Evolutionary conservation across 1,140 invertebrate genomes (phyloP).

Genomic region (Nymphalis io): DNA sequence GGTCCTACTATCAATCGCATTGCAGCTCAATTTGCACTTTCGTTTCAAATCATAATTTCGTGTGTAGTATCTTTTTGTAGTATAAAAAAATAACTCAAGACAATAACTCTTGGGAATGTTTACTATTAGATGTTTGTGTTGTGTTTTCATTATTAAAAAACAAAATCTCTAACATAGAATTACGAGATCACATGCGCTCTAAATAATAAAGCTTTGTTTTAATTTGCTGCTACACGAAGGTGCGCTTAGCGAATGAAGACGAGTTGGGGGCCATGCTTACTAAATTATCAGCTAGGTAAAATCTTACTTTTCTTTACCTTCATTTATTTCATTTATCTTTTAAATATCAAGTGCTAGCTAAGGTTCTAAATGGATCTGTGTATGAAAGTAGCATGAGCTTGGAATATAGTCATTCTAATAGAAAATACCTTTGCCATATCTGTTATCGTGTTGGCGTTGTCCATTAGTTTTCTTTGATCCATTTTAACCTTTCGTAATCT

Average conservation of each 20-base stretch:
- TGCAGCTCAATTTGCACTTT: slow-evolving; percentile 72
- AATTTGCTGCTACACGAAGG: neutral
- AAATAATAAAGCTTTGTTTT: neutral
- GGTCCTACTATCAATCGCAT: slow-evolving; percentile 81
- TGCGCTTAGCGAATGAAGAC: slow-evolving; percentile 52
- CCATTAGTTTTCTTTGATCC: slow-evolving; percentile 99
- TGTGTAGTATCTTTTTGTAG: slow-evolving; percentile 50
- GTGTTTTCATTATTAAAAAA: slow-evolving; percentile 15
- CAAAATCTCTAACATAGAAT: slow-evolving; percentile 1
- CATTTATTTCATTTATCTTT: neutral
- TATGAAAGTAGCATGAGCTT: slow-evolving; percentile 67
- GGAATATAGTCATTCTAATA: slow-evolving; percentile 31
- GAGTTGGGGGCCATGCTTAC: slow-evolving; percentile 25
- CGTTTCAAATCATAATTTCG: slow-evolving; percentile 45
- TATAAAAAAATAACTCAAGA: neutral
- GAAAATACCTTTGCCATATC: slow-evolving; percentile 98
- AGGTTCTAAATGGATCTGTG: slow-evolving; percentile 61
- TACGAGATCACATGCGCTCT: slow-evolving; percentile 5
- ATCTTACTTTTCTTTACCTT: neutral
- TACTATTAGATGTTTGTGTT: slow-evolving; percentile 31
- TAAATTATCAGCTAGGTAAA: slow-evolving; percentile 5
- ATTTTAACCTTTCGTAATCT: slow-evolving; percentile 99
- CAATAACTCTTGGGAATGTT: slow-evolving; percentile 30
- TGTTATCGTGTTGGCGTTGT: slow-evolving; percentile 99
- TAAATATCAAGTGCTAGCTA: slow-evolving; percentile 46